Conservation (phyloP, 2,113 vertebrate species). For the Siniperca chuatsi region DNA sequence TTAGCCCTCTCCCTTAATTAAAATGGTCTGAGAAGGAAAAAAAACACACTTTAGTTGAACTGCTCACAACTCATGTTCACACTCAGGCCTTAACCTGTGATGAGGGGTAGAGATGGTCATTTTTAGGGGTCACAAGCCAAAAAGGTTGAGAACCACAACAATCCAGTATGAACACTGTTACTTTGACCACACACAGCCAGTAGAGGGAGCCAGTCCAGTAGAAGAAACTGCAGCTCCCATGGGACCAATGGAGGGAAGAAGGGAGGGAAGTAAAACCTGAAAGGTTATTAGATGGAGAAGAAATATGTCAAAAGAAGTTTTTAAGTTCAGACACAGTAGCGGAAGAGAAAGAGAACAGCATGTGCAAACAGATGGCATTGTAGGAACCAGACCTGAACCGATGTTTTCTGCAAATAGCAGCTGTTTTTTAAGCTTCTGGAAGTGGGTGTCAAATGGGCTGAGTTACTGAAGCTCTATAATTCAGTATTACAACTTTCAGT, state of each 20-base stretch:
- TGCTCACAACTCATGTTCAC: not conserved
- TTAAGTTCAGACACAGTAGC: not conserved
- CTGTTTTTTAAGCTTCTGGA: not conserved
- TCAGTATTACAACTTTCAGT: not conserved
- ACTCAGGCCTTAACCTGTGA: not conserved
- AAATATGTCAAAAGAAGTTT: not conserved
- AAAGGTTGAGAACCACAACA: no score
- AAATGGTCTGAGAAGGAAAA: not conserved
- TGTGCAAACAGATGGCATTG: not conserved
- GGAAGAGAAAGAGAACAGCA: not conserved
- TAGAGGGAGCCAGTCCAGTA: constrained; percentile 47
- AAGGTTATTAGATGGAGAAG: not conserved
- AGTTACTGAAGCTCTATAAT: not conserved
- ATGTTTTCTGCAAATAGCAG: not conserved
- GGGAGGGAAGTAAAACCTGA: not conserved
- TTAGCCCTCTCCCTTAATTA: not conserved
- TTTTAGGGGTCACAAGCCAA: not conserved
- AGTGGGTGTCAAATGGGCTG: not conserved
- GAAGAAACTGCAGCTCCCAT: not conserved
- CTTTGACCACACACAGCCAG: constrained; percentile 37
- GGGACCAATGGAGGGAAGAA: not conserved
- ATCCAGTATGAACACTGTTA: not conserved
- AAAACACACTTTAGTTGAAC: not conserved
- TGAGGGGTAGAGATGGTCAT: not conserved
- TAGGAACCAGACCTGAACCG: not conserved